Conservation (phyloP, 2,797 vertebrate species). For the Fistularia tabacaria region DNA sequence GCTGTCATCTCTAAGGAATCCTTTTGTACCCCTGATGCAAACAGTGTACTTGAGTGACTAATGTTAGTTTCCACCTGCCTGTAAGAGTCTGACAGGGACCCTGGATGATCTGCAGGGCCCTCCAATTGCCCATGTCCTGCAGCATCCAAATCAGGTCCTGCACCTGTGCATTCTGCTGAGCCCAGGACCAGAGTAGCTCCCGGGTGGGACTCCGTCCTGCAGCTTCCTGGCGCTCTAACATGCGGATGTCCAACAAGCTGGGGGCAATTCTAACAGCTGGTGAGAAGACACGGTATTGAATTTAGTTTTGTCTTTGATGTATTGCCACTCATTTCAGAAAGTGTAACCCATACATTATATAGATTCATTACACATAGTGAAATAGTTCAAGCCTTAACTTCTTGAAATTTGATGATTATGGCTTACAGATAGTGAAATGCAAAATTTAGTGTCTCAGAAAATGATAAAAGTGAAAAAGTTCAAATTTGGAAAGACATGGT, state of each 20-base stretch:
- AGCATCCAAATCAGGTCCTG: constrained; percentile 61
- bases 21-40: neutral
- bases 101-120: constrained; percentile 69
- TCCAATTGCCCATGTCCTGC: constrained; percentile 57
- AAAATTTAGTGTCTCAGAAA: too few relatives aligned
- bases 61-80: neutral
- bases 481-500: too few relatives aligned
- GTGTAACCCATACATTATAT: neutral
- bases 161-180: constrained; percentile 75
- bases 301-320: too few relatives aligned
- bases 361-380: too few relatives aligned
- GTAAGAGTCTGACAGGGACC: neutral
- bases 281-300: neutral
- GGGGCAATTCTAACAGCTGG: constrained; percentile 69
- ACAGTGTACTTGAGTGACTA: neutral
- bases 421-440: too few relatives aligned
- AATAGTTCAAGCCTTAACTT: too few relatives aligned
- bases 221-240: constrained; percentile 65
- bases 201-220: constrained; percentile 77
- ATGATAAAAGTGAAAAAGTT: too few relatives aligned
- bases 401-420: too few relatives aligned
- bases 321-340: neutral
- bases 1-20: too few relatives aligned
- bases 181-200: constrained; percentile 81
- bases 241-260: constrained; percentile 73